A percentile compares a stretch with the other conserved stretches of the same genome.
phyloP scores from a whole-genome alignment of 2,888 invertebrate species.

The Amorpha juglandis region DNA sequence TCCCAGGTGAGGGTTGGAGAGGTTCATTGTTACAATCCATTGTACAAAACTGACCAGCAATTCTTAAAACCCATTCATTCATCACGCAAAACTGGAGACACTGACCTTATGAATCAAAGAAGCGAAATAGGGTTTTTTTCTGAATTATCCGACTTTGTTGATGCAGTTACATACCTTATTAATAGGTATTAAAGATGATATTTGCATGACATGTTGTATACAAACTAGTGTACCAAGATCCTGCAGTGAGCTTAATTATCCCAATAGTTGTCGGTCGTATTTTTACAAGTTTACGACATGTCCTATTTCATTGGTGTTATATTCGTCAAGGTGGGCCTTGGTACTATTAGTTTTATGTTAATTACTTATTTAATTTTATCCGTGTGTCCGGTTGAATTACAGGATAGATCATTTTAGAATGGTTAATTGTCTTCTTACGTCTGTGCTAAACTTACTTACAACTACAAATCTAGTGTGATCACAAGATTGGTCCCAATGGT shows the following conservation, averaged over 20 bases:
- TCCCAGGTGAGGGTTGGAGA: slow-evolving; percentile 16
- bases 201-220: slow-evolving; percentile 25
- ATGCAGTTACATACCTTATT: slow-evolving; percentile 26
- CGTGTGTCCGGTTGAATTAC: too few relatives aligned
- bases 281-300: slow-evolving; percentile 70
- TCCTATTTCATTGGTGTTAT: slow-evolving; percentile 63
- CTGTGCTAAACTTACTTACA: too few relatives aligned
- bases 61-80: slow-evolving; percentile 72
- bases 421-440: too few relatives aligned
- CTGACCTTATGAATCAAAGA: slow-evolving; percentile 50
- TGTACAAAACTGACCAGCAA: slow-evolving; percentile 33
- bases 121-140: slow-evolving; percentile 32
- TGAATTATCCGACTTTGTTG: slow-evolving; percentile 38
- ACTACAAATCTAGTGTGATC: too few relatives aligned
- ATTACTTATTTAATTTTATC: neutral
- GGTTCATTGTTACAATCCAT: slow-evolving; percentile 29
- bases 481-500: too few relatives aligned
- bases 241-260: slow-evolving; percentile 65
- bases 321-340: slow-evolving; percentile 44
- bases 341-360: slow-evolving; percentile 30
- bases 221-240: slow-evolving; percentile 45
- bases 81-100: slow-evolving; percentile 62
- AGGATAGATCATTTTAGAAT: too few relatives aligned
- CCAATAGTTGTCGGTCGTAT: slow-evolving; percentile 69
- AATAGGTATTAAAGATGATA: slow-evolving; percentile 33